phyloP scores from a whole-genome alignment of 2,888 invertebrate species.

The Euphydryas editha region DNA sequence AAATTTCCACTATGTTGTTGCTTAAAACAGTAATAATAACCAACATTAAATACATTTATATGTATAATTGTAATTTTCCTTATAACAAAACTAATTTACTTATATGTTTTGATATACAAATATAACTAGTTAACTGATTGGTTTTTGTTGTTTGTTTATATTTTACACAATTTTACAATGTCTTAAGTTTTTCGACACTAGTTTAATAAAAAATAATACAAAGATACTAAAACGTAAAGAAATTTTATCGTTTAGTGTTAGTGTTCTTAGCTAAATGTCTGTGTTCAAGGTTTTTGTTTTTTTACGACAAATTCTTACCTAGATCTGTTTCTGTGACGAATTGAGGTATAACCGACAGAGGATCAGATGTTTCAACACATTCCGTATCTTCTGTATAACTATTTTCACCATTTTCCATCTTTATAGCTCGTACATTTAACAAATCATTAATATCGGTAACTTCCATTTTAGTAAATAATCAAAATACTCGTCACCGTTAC shows the following conservation, averaged over 20 bases:
- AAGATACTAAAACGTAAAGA: not conserved
- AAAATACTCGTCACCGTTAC: not conserved
- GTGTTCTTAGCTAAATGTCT: not conserved
- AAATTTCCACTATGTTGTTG: no score
- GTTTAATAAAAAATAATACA: no score
- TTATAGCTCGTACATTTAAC: slow-evolving; percentile 68
- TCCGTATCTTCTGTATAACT: slow-evolving; percentile 59
- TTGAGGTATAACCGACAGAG: slow-evolving; percentile 71
- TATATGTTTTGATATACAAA: no score
- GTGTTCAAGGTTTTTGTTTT: not conserved
- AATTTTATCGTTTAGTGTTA: not conserved
- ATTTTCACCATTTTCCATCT: slow-evolving; percentile 72
- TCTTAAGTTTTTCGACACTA: no score
- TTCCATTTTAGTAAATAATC: slow-evolving; percentile 58
- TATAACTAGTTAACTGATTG: no score
- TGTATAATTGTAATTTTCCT: no score
- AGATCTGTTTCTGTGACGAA: slow-evolving; percentile 78
- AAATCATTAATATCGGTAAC: slow-evolving; percentile 74
- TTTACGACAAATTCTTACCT: slow-evolving; percentile 55
- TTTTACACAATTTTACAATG: no score
- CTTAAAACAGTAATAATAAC: no score
- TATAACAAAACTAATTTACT: no score
- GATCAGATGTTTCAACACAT: slow-evolving; percentile 59
- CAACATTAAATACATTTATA: no score
- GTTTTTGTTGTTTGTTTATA: no score